phyloP scores from a whole-genome alignment of 2,797 vertebrate genomes.

The Diceros bicornis region DNA sequence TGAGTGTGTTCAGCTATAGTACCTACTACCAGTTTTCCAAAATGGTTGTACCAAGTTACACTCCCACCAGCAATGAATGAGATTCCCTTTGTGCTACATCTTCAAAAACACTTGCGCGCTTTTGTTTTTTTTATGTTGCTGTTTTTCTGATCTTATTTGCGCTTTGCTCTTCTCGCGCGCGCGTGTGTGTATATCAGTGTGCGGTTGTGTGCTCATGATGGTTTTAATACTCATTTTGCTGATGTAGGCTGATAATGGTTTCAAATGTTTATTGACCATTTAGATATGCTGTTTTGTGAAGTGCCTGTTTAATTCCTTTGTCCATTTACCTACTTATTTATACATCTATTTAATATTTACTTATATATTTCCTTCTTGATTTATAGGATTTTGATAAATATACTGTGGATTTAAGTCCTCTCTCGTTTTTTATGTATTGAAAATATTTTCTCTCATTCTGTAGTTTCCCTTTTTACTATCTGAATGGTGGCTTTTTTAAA shows the following conservation, averaged over 20 bases:
- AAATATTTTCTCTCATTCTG: not conserved
- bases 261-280: not conserved
- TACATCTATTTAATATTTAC: not conserved
- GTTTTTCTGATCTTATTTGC: not conserved
- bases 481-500: not conserved
- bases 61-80: too few relatives aligned
- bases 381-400: not conserved
- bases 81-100: too few relatives aligned
- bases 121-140: not conserved
- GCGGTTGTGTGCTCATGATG: not conserved
- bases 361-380: not conserved
- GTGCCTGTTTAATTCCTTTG: not conserved
- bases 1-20: not conserved
- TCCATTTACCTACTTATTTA: not conserved
- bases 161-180: not conserved
- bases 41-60: not conserved
- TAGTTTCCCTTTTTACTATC: not conserved
- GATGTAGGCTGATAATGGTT: not conserved
- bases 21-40: not conserved
- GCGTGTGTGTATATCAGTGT: not conserved
- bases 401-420: not conserved
- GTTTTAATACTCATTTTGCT: not conserved
- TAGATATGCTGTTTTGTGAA: not conserved
- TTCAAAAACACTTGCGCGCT: not conserved
- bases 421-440: not conserved